Evolutionary conservation across 2,113 vertebrate species (phyloP), one percentile per base, ranked within the genome.

Genomic region (Megaleporinus macrocephalus): DNA sequence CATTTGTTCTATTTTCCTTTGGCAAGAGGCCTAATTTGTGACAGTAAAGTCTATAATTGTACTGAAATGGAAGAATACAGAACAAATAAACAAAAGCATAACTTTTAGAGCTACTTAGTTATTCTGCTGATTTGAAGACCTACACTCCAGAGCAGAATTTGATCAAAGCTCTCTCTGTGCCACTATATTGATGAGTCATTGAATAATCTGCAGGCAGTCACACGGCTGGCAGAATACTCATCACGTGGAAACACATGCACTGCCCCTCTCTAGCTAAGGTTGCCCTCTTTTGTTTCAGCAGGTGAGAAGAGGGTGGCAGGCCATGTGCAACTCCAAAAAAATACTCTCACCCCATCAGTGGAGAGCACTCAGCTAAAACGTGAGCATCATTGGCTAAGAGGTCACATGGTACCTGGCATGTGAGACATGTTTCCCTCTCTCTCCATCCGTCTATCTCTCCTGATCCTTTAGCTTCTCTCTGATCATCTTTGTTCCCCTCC

Each of bases 401-500:
- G 81, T 86, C 88, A 87, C 81, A 83, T 88, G 88, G 74, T 55
- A 59, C 66, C 73, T 22, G 62, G 86, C 51, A 61, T 59, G 74
- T 62, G 41, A 70, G 36, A 74, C 82, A 87, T 59, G 70, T 85
- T 85, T 86, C 66, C 24, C 90, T 55, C 49, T 61, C 53, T 61
- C 53, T 73, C 44, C 0, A 27, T 29, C 20, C 30, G 20, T 15
- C 7, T 83, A 57, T 61, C 6, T 72, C 68, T 71, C 63, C 51
- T 79, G 69, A 49, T 83, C 63, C 62, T 62, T 73, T 55, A 44
- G 36, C 69, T 68, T 24, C 59, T 76, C 33, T 44, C 49, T 69
- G 33, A 70, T 73, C 30, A 68, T 83, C 59, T 63, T 27, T 47
- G 36, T 24, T 51, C 27, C 24, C 36, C 30, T 59, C 44, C 59